Conservation (phyloP, 2,113 vertebrate species). For the Balaeniceps rex region DNA sequence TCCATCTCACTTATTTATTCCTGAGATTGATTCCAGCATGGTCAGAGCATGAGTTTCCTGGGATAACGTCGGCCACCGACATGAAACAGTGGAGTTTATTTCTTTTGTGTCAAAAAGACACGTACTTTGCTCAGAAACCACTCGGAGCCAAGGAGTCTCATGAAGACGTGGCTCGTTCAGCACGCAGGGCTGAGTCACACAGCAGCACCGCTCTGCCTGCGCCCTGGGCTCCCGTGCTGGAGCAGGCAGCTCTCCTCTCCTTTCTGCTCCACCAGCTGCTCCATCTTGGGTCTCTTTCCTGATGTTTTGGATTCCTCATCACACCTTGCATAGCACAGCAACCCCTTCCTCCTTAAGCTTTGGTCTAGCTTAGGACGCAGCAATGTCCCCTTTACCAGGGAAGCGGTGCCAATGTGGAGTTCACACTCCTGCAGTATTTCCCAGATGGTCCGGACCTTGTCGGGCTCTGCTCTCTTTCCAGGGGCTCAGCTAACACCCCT, state of each 20-base stretch:
- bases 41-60: neutral
- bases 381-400: neutral
- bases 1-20: neutral
- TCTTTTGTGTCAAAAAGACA: neutral
- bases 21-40: neutral
- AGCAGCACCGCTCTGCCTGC: neutral
- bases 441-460: neutral
- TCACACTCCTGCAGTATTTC: neutral
- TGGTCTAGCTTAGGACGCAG: neutral
- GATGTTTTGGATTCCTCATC: neutral
- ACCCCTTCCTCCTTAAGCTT: neutral
- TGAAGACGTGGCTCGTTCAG: rapidly evolving
- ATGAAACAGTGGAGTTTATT: neutral
- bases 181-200: neutral
- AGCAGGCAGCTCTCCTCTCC: neutral
- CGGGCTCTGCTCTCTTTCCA: neutral
- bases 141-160: neutral
- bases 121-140: neutral
- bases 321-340: neutral
- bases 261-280: neutral
- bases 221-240: rapidly evolving
- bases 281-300: neutral
- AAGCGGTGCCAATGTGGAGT: rapidly evolving
- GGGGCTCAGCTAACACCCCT: neutral
- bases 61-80: neutral